Conservation (phyloP, 2,113 vertebrate species). For the Meleagris gallopavo region DNA sequence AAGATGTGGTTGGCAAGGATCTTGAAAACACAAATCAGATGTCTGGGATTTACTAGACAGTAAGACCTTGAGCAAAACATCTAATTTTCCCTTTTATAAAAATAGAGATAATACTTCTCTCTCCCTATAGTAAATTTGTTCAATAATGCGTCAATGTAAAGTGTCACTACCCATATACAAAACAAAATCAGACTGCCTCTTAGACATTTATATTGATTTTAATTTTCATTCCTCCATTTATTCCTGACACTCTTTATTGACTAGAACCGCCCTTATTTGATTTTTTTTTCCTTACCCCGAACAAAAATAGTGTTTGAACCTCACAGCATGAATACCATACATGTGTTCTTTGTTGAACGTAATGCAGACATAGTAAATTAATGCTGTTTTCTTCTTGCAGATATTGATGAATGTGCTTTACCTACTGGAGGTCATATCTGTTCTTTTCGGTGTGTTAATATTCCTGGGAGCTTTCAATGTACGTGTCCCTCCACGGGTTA, state of each 20-base stretch:
- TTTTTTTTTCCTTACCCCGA: not conserved
- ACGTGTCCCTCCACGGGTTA: conserved; percentile 89
- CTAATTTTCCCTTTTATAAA: not conserved
- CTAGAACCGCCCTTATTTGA: not conserved
- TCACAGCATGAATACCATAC: fast-evolving
- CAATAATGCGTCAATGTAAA: not conserved
- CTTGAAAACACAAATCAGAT: not conserved
- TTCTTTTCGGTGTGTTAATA: conserved; percentile 89
- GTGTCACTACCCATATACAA: not conserved
- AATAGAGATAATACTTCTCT: not conserved
- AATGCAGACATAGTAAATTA: not conserved
- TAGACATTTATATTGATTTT: not conserved
- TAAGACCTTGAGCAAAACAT: not conserved
- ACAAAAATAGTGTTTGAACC: not conserved
- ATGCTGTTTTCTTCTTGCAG: conserved; percentile 68
- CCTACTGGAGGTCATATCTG: conserved; percentile 97
- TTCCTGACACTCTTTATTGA: not conserved
- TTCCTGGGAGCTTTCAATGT: conserved; percentile 94
- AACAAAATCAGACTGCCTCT: not conserved
- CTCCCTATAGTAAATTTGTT: not conserved
- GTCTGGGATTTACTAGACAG: not conserved
- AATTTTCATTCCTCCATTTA: not conserved
- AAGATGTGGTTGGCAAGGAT: not conserved
- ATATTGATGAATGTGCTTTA: conserved; percentile 96
- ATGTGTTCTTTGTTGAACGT: fast-evolving